A percentile compares a stretch with the other conserved stretches of the same genome.
Conservation (phyloP, 2,113 vertebrate species). For the Oreochromis aureus region DNA sequence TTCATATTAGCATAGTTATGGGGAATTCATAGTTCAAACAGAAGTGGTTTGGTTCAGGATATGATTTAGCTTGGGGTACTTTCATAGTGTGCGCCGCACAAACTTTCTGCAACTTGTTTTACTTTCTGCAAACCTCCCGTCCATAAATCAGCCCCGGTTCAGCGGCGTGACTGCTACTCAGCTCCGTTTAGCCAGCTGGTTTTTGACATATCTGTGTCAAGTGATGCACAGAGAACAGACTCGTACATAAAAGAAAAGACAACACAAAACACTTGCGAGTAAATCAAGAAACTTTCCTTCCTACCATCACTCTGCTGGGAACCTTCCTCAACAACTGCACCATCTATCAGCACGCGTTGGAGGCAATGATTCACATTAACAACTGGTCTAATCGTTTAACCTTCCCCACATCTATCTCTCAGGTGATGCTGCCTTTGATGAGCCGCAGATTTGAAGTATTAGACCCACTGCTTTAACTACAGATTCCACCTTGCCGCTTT, state of each 20-base stretch:
- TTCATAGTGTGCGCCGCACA: not conserved
- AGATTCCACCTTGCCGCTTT: conserved; percentile 1
- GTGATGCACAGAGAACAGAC: not conserved
- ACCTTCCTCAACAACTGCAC: not conserved
- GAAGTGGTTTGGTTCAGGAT: not conserved
- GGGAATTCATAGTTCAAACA: conserved; percentile 14
- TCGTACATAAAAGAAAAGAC: not conserved
- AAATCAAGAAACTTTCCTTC: not conserved
- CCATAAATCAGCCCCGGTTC: conserved; percentile 3
- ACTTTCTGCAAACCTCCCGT: not conserved
- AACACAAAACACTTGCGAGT: not conserved
- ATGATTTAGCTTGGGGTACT: not conserved
- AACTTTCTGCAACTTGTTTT: conserved; percentile 1
- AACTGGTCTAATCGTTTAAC: conserved; percentile 16
- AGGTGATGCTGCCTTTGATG: conserved; percentile 22
- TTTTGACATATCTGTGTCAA: not conserved
- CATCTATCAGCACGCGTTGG: not conserved
- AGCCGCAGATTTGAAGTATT: not conserved
- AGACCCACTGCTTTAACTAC: conserved; percentile 19
- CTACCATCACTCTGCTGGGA: not conserved
- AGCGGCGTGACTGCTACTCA: not conserved
- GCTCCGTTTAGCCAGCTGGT: not conserved
- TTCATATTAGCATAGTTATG: not conserved
- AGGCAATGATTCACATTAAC: conserved; percentile 22
- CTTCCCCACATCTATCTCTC: conserved; percentile 11